A percentile compares a stretch with the other conserved stretches of the same genome.
phyloP scores from a whole-genome alignment of 2,113 vertebrate genomes.

The Phaethon lepturus region DNA sequence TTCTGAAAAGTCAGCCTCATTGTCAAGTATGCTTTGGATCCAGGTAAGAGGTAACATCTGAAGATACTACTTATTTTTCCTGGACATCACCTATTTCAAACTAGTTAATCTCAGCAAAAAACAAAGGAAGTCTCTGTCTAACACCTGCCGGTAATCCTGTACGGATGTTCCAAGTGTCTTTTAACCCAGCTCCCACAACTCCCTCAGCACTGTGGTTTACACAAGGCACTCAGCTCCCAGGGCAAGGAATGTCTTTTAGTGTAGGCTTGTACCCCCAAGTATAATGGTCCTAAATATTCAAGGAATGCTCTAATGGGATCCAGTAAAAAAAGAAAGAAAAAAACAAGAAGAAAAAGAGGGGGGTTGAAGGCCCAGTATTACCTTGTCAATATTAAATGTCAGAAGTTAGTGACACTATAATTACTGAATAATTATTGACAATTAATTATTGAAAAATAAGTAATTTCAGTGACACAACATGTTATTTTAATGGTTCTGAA shows the following conservation, averaged over 20 bases:
- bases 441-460: neutral
- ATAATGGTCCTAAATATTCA: neutral
- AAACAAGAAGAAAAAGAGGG: too few relatives aligned
- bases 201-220: neutral
- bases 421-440: neutral
- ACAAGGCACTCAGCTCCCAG: accelerated
- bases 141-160: neutral
- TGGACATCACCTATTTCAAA: neutral
- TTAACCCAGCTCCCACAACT: neutral
- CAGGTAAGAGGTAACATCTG: neutral
- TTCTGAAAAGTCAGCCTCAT: neutral
- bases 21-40: neutral
- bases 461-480: neutral
- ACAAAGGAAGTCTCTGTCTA: neutral
- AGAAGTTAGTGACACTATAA: neutral
- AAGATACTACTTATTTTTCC: neutral
- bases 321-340: neutral
- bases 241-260: neutral
- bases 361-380: neutral
- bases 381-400: neutral
- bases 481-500: neutral
- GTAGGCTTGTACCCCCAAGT: neutral
- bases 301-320: neutral
- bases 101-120: neutral
- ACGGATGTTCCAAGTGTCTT: neutral